Conservation (phyloP, 2,797 vertebrate species). For the Syngnathus rostellatus region DNA sequence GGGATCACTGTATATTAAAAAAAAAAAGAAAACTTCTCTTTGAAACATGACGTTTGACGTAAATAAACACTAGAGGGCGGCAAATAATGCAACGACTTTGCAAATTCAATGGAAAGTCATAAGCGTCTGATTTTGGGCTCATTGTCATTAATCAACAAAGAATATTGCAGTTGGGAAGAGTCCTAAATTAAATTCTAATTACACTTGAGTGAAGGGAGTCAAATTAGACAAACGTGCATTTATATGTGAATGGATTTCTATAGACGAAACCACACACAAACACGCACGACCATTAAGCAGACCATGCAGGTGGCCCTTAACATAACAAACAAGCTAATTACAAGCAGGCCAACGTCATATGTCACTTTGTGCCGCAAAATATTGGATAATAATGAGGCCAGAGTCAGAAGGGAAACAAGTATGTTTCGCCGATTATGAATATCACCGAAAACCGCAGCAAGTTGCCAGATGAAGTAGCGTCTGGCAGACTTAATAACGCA, state of each 20-base stretch:
- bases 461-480: constrained; percentile 69
- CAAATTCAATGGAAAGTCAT: background rate
- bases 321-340: constrained; percentile 65
- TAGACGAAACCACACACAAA: constrained; percentile 4
- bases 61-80: background rate
- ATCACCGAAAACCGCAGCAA: constrained; percentile 61
- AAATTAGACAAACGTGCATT: background rate
- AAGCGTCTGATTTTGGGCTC: background rate
- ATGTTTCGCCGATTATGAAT: constrained; percentile 58
- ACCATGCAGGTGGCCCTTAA: constrained; percentile 27
- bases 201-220: background rate
- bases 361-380: constrained; percentile 34
- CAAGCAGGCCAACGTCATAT: constrained; percentile 61
- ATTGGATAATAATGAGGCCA: constrained; percentile 31
- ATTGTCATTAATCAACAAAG: background rate
- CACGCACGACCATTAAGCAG: constrained; percentile 5
- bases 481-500: constrained; percentile 72
- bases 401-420: constrained; percentile 24
- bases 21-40: background rate
- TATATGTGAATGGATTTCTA: constrained; percentile 23
- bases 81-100: background rate
- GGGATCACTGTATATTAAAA: no score
- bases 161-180: background rate
- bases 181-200: background rate
- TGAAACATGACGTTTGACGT: background rate